Evolutionary conservation across 2,113 vertebrate genomes (phyloP).

Genomic region (Phasianus colchicus): DNA sequence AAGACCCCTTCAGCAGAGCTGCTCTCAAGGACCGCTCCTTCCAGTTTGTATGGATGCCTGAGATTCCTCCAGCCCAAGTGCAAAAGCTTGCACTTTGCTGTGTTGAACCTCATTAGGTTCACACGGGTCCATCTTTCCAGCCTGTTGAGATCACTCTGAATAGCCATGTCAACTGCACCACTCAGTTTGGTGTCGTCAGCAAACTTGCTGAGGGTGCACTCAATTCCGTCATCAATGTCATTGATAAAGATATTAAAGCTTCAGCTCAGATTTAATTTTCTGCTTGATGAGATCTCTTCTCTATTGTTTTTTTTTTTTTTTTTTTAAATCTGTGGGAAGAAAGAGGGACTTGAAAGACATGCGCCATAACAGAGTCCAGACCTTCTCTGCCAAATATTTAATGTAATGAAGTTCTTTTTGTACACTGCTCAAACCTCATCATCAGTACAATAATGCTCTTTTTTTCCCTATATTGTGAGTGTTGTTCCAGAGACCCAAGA

Average conservation of each 20-base stretch:
- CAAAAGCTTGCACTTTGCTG: no score
- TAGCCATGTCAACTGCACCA: no score
- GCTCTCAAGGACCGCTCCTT: no score
- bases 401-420: neutral
- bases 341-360: neutral
- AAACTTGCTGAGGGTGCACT: no score
- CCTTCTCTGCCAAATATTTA: neutral
- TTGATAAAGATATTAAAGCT: neutral
- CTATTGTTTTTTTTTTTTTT: neutral
- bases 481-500: neutral
- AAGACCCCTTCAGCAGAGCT: no score
- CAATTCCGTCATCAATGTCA: no score
- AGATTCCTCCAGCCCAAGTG: no score
- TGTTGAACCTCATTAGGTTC: no score
- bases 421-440: accelerated
- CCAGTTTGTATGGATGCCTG: no score
- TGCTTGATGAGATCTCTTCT: neutral
- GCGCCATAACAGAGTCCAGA: accelerated
- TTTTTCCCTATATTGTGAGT: neutral
- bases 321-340: neutral
- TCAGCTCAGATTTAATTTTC: neutral
- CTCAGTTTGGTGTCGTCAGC: no score
- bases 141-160: no score
- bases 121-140: no score
- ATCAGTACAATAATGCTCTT: accelerated